A percentile compares a stretch with the other conserved stretches of the same genome.
Conservation (phyloP, 2,888 invertebrate species). For the Harpalus rubripes region DNA sequence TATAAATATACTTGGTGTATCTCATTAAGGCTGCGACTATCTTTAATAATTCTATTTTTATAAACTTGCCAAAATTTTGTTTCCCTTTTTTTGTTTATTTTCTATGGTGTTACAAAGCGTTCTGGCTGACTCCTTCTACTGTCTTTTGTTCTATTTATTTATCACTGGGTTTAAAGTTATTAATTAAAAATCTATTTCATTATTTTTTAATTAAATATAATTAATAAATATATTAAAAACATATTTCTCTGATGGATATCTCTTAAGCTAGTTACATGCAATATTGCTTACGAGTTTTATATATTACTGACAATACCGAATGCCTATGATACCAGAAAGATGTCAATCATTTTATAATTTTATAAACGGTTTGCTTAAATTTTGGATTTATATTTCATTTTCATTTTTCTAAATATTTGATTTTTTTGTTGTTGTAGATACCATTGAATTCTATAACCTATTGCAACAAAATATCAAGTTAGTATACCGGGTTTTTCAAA, state of each 20-base stretch:
- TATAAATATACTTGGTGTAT: constrained; percentile 74
- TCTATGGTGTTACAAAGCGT: constrained; percentile 62
- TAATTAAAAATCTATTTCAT: constrained; percentile 62
- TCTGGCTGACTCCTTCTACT: constrained; percentile 61
- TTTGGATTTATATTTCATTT: too few species aligned
- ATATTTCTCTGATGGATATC: constrained; percentile 69
- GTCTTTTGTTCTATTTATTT: constrained; percentile 50
- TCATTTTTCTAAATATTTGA: too few species aligned
- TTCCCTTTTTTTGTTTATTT: constrained; percentile 42
- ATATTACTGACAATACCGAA: constrained; percentile 64
- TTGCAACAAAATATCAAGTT: too few species aligned
- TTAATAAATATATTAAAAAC: constrained; percentile 71
- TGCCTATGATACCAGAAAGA: constrained; percentile 25
- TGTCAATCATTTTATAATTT: constrained; percentile 4
- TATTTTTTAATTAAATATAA: constrained; percentile 64
- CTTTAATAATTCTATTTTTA: constrained; percentile 68
- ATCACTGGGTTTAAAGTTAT: constrained; percentile 58
- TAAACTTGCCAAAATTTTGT: constrained; percentile 52
- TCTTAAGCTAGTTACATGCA: constrained; percentile 71
- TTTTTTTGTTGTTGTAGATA: too few species aligned
- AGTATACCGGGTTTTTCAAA: too few species aligned
- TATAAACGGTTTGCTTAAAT: too few species aligned
- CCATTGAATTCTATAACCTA: too few species aligned
- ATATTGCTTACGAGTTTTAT: constrained; percentile 71
- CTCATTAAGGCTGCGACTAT: constrained; percentile 74